phyloP scores from a whole-genome alignment of 2,113 vertebrate genomes.

The Synchiropus splendidus region DNA sequence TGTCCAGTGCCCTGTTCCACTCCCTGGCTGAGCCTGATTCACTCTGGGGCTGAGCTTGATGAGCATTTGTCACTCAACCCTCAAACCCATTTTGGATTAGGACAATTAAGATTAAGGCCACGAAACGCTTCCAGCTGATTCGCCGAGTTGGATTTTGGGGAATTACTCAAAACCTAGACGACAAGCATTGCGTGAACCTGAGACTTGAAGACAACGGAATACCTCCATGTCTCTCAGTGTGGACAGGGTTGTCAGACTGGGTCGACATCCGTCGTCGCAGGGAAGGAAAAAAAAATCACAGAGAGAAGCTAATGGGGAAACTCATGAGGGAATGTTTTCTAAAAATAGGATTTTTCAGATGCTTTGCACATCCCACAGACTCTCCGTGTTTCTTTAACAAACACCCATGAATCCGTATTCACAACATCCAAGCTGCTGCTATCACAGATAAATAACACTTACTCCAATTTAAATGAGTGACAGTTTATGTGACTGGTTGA shows the following conservation, averaged over 20 bases:
- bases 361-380: conserved; percentile 36
- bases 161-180: too few species aligned
- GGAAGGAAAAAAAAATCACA: conserved; percentile 27
- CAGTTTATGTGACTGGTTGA: too few species aligned
- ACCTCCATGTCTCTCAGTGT: too few species aligned
- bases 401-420: conserved; percentile 17
- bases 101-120: conserved; percentile 8
- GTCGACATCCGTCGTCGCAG: conserved; percentile 24
- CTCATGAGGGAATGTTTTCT: conserved; percentile 37
- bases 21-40: conserved; percentile 30
- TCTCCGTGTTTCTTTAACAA: conserved; percentile 10
- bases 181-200: too few species aligned
- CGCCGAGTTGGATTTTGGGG: too few species aligned
- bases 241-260: background rate
- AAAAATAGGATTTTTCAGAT: conserved; percentile 51
- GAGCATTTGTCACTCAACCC: conserved; percentile 23
- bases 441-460: conserved; percentile 19
- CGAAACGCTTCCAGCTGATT: conserved; percentile 2
- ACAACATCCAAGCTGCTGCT: conserved; percentile 7
- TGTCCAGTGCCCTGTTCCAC: conserved; percentile 57
- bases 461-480: background rate
- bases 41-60: conserved; percentile 17
- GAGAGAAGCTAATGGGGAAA: conserved; percentile 36
- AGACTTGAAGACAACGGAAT: too few species aligned
- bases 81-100: conserved; percentile 3